Percentiles rank a stretch among this genome's conserved stretches.
Evolutionary conservation across 2,888 invertebrate genomes (phyloP).

Genomic region (Idaea straminata): DNA sequence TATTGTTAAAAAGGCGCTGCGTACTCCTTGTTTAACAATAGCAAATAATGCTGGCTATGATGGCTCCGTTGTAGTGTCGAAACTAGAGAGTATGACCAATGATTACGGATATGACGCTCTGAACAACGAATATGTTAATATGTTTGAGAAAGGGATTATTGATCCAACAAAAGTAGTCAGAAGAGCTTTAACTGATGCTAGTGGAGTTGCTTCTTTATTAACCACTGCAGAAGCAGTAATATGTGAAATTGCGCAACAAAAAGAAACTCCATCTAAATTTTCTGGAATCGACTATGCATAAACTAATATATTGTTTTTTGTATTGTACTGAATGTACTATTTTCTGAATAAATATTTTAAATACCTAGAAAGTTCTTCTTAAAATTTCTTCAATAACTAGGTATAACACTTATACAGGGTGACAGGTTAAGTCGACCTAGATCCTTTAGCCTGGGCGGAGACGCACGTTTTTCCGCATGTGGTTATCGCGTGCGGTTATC

Average conservation of each 20-base stretch:
- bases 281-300: background rate
- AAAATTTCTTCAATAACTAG: too few relatives aligned
- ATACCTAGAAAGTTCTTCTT: too few relatives aligned
- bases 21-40: slow-evolving; percentile 93
- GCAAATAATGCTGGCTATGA: slow-evolving; percentile 95
- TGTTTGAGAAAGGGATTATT: slow-evolving; percentile 95
- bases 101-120: slow-evolving; percentile 93
- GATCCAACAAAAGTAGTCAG: slow-evolving; percentile 92
- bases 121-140: slow-evolving; percentile 91
- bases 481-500: too few relatives aligned
- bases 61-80: slow-evolving; percentile 92
- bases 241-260: slow-evolving; percentile 81
- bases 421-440: too few relatives aligned
- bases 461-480: too few relatives aligned
- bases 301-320: background rate
- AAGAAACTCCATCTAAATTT: slow-evolving; percentile 27
- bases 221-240: slow-evolving; percentile 97
- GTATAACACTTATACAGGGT: too few relatives aligned
- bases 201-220: slow-evolving; percentile 68
- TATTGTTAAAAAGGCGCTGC: slow-evolving; percentile 90
- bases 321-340: too few relatives aligned
- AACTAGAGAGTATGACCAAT: slow-evolving; percentile 87
- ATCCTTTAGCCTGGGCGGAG: too few relatives aligned
- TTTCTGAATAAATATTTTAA: too few relatives aligned
- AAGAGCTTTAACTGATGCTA: slow-evolving; percentile 65